phyloP scores from a whole-genome alignment of 2,113 vertebrate genomes.

The Calyptomena viridis region DNA sequence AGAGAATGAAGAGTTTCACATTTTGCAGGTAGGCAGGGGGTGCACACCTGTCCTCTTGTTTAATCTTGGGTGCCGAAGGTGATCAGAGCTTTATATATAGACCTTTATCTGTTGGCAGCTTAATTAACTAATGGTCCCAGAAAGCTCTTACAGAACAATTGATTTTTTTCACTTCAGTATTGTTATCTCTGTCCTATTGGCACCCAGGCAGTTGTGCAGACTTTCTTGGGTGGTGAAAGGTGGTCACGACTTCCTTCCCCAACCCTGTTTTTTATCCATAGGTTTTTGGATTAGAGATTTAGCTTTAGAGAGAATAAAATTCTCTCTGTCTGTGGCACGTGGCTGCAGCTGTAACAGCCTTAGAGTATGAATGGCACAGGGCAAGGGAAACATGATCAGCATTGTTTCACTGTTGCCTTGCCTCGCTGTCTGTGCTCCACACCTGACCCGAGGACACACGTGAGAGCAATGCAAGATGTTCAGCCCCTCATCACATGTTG shows the following conservation, averaged over 20 bases:
- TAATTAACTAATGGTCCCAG: slow-evolving; percentile 33
- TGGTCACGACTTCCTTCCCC: neutral
- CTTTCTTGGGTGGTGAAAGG: neutral
- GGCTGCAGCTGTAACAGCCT: slow-evolving; percentile 30
- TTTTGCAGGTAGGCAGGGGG: neutral
- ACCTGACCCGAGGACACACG: slow-evolving; percentile 22
- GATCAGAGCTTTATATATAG: neutral
- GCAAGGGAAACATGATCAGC: neutral
- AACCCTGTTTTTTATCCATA: neutral
- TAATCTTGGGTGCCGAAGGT: neutral
- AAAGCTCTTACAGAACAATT: slow-evolving; percentile 11
- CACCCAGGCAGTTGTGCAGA: neutral
- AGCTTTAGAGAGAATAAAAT: neutral
- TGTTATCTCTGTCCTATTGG: neutral
- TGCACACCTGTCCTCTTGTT: neutral
- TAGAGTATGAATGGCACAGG: neutral
- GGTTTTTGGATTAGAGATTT: slow-evolving; percentile 1
- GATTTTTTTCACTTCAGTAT: slow-evolving; percentile 2
- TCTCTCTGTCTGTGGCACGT: neutral
- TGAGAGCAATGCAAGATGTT: slow-evolving; percentile 33
- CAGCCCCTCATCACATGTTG: neutral
- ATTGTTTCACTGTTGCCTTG: neutral
- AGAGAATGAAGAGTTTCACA: neutral
- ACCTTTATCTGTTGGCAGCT: neutral
- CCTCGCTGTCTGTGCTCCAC: neutral